Conservation (phyloP, 2,113 vertebrate species). For the Burhinus oedicnemus region DNA sequence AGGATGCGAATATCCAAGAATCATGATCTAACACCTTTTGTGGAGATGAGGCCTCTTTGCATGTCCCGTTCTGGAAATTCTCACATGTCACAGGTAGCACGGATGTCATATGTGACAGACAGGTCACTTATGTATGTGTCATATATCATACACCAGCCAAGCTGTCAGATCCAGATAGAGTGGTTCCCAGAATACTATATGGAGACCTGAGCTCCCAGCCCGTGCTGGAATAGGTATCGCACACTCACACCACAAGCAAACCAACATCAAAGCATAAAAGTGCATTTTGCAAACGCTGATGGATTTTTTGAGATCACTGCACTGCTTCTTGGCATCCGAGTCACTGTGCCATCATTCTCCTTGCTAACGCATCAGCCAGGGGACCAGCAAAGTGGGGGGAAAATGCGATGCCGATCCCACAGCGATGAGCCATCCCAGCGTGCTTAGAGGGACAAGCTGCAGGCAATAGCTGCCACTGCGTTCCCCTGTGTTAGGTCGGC, state of each 20-base stretch:
- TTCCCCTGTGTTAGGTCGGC: background rate
- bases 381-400: background rate
- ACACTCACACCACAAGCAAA: background rate
- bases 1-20: background rate
- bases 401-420: background rate
- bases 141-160: background rate
- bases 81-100: background rate
- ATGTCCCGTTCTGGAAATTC: background rate
- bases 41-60: background rate
- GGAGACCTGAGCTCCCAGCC: background rate
- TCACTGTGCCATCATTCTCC: background rate
- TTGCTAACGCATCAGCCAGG: background rate
- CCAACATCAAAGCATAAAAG: fast-evolving
- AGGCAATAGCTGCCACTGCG: fast-evolving
- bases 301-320: background rate
- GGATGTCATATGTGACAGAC: background rate
- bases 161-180: background rate
- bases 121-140: too few species aligned
- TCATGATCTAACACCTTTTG: background rate
- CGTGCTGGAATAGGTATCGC: fast-evolving
- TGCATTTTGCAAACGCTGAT: background rate
- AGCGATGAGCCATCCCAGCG: fast-evolving
- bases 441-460: background rate
- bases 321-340: background rate
- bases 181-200: background rate